Base-by-base conservation (phyloP, 1,140 invertebrate genomes). In the Lordiphosa collinella region DNA sequence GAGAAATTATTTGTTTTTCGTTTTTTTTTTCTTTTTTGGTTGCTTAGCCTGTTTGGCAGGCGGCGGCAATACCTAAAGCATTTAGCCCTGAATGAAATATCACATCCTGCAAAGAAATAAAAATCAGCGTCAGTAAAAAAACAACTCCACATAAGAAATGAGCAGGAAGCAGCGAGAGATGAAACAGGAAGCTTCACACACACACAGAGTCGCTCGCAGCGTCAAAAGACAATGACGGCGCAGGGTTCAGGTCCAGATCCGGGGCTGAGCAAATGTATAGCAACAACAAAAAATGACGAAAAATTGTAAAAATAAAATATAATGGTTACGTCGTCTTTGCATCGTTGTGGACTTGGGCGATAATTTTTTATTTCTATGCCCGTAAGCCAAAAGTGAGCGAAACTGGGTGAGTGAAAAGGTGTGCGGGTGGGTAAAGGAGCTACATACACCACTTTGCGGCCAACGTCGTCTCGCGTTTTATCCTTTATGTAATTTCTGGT, bases 401-500 rank as follows among this genome's bases (percentile, higher is more conserved):
- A 58, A 71, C 61, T 50, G 60, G 52, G 50, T 61, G 40, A 56
- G 13, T 14, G 31, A 29, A 12, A 13, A 14, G 31, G 11, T 6
- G 37, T n/a, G 47, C 37, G 47, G 44, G 31, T 29, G 29, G 8
- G 38, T 14, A 7, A 25, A 22, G 29, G 35, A 40, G 25, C 8
- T 0, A 65, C 34, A 65, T 10, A 37, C 25, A 54, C 63, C 76
- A 76, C 58, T 76, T 62, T 68, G 67, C 59, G 53, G 59, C 54
- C 54, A 60, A 53, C 70, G 57, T 52, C 43, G 47, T 80, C 74
- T 62, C 56, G 57, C 70, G 70, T 29, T 29, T 85, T 82, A 82
- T 82, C 76, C 76, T 84, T 82, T 82, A 66, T 72, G 76, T 85
- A 75, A 79, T 79, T 79, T 82, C 73, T 78, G 76, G 78, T 82